A percentile compares a stretch with the other conserved stretches of the same genome.
Conservation (phyloP, 2,888 invertebrate species). For the Pachycephus smyrnensis region DNA sequence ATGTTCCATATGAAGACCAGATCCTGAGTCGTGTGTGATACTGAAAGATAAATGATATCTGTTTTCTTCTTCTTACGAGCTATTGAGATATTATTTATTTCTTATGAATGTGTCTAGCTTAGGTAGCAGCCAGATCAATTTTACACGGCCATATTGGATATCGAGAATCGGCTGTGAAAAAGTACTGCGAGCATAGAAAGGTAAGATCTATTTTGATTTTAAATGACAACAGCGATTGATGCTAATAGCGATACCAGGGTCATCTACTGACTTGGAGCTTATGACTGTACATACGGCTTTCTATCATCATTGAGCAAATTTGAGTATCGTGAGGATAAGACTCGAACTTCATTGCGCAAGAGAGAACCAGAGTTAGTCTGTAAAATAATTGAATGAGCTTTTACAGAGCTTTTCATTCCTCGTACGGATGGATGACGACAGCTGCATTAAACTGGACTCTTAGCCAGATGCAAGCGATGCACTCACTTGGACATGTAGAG, state of each 20-base stretch:
- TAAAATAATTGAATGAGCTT: constrained; percentile 44
- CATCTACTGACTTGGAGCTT: neutral
- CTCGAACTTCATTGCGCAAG: constrained; percentile 95
- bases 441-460: neutral
- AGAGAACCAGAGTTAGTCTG: constrained; percentile 88
- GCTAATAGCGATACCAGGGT: neutral
- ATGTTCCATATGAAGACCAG: constrained; percentile 91
- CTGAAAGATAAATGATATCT: constrained; percentile 66
- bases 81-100: neutral
- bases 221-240: neutral
- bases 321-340: constrained; percentile 95
- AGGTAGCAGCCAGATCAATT: too few relatives aligned
- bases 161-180: too few relatives aligned
- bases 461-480: neutral
- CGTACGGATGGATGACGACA: too few relatives aligned
- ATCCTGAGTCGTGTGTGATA: constrained; percentile 91
- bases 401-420: constrained; percentile 7
- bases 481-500: constrained; percentile 93
- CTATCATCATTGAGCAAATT: constrained; percentile 93
- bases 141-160: too few relatives aligned
- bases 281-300: constrained; percentile 81
- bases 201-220: neutral
- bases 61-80: neutral
- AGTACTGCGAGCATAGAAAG: too few relatives aligned
- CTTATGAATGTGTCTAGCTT: neutral